Conservation (phyloP, 2,888 invertebrate species). For the Stenotaenia linearis region DNA sequence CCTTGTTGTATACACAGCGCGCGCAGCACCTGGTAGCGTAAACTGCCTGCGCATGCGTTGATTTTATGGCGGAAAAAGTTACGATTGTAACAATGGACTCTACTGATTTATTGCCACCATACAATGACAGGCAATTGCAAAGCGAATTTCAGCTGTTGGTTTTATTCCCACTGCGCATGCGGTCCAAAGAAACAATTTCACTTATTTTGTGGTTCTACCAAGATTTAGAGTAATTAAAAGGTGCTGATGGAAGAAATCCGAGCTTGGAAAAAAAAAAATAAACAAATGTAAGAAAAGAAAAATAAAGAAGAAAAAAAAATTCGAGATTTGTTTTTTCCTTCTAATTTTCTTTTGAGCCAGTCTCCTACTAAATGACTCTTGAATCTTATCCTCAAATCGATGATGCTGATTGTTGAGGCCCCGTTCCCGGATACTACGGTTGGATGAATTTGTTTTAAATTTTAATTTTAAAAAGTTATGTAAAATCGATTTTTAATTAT, state of each 20-base stretch:
- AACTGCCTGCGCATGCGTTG: not conserved
- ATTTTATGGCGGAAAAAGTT: constrained; percentile 12
- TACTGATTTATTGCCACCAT: not conserved
- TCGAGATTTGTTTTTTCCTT: not conserved
- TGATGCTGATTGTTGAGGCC: not conserved
- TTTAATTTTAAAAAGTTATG: no score
- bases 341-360: constrained; percentile 11
- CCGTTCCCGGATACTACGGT: not conserved
- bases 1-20: constrained; percentile 5
- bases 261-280: not conserved
- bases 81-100: not conserved
- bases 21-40: not conserved
- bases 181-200: not conserved
- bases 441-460: not conserved
- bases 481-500: no score
- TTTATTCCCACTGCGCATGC: constrained; percentile 1
- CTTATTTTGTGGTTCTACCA: not conserved
- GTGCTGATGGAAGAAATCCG: constrained; percentile 10
- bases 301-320: not conserved
- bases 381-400: constrained; percentile 14
- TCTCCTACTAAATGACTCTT: not conserved
- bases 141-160: constrained; percentile 15
- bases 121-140: constrained; percentile 14
- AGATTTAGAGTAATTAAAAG: constrained; percentile 11
- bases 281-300: not conserved